Conservation (phyloP, 92 coral and sea anemone species). For the Phenganax subtilis region DNA sequence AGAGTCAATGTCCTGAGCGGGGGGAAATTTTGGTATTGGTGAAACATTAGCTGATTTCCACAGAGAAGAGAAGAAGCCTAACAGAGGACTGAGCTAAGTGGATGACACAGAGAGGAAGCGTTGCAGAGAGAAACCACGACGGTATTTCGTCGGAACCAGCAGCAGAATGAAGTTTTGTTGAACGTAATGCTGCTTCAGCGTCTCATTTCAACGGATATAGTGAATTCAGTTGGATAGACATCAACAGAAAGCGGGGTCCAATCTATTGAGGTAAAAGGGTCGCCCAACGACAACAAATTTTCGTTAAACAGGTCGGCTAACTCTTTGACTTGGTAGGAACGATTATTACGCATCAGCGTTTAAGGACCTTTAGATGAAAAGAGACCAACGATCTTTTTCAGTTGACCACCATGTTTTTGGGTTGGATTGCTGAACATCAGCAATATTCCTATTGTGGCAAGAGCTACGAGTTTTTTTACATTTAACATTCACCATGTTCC, state of each 20-base stretch:
- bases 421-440: slow-evolving; percentile 28
- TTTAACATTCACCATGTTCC: slow-evolving; percentile 18
- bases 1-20: slow-evolving; percentile 14
- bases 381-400: slow-evolving; percentile 31
- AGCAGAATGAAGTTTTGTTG: slow-evolving; percentile 38
- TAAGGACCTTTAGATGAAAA: not conserved
- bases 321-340: not conserved
- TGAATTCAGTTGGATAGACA: slow-evolving; percentile 33
- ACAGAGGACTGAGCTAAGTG: slow-evolving; percentile 7
- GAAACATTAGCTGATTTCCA: slow-evolving; percentile 40
- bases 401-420: slow-evolving; percentile 34
- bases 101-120: slow-evolving; percentile 26
- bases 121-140: slow-evolving; percentile 30
- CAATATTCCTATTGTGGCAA: slow-evolving; percentile 10
- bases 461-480: slow-evolving; percentile 18
- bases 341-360: slow-evolving; percentile 13
- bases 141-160: slow-evolving; percentile 23
- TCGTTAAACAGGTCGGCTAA: slow-evolving; percentile 37
- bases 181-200: slow-evolving; percentile 28
- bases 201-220: slow-evolving; percentile 36
- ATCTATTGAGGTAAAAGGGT: slow-evolving; percentile 19
- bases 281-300: slow-evolving; percentile 24
- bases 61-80: slow-evolving; percentile 24
- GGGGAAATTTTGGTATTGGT: slow-evolving; percentile 29
- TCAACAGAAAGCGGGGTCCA: slow-evolving; percentile 37